These are phyloP conservation scores for Cryptosula pallasiana DNA, from an alignment of 2,888 invertebrate species.

Conservation along the genomic window DNA sequence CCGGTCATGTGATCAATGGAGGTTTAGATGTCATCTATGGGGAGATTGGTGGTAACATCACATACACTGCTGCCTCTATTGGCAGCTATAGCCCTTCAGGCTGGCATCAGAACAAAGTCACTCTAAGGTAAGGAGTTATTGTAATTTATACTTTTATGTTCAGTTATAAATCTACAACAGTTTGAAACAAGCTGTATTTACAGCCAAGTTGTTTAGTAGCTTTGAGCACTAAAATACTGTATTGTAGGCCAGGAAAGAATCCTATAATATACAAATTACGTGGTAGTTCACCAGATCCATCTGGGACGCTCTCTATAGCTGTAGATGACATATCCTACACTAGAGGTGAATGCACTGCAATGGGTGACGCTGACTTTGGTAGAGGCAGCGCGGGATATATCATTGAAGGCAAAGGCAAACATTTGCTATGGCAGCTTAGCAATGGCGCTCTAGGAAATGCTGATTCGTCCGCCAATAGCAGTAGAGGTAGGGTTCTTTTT, in stretches of 20 bases:
- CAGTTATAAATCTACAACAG: too few relatives aligned
- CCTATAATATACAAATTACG: background rate
- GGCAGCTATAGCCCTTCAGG: background rate
- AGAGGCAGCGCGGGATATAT: background rate
- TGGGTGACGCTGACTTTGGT: background rate
- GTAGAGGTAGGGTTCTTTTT: too few relatives aligned
- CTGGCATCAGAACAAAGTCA: background rate
- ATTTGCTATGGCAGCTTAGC: too few relatives aligned
- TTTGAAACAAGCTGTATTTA: too few relatives aligned
- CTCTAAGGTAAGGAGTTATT: too few relatives aligned
- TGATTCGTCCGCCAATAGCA: too few relatives aligned
- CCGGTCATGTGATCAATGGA: background rate
- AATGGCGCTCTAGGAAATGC: too few relatives aligned
- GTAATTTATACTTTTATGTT: too few relatives aligned
- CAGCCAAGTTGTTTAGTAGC: too few relatives aligned
- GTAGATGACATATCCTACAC: background rate
- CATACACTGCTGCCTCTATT: too few relatives aligned
- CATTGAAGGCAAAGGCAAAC: background rate
- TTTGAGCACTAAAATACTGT: too few relatives aligned
- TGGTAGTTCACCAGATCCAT: background rate
- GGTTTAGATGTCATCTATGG: background rate
- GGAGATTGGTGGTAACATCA: background rate
- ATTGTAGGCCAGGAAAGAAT: background rate
- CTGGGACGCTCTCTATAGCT: background rate
- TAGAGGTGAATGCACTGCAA: background rate